Conservation (phyloP, 2,113 vertebrate species). For the Isichthys henryi region DNA sequence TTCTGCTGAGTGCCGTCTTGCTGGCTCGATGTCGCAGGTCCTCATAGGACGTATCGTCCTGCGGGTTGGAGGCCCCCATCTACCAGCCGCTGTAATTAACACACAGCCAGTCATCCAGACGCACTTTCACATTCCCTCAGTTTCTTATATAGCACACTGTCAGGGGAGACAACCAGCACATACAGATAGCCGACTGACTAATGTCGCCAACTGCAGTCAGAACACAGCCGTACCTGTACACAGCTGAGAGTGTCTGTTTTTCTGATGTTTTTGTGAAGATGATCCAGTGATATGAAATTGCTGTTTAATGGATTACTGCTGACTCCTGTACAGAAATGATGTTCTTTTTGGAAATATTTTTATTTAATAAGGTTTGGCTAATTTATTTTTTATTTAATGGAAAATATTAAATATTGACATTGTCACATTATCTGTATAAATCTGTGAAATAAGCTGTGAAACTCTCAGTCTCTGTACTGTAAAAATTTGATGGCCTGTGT, state of each 20-base stretch:
- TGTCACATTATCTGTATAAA: background rate
- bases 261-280: background rate
- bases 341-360: background rate
- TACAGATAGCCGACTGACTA: background rate
- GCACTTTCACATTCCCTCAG: background rate
- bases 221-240: background rate
- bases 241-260: too few relatives aligned
- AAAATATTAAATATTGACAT: background rate
- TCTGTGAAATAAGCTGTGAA: background rate
- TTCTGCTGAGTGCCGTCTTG: background rate
- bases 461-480: background rate
- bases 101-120: background rate
- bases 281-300: background rate
- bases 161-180: background rate
- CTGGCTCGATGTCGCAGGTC: background rate
- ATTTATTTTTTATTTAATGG: background rate
- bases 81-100: background rate
- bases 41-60: background rate
- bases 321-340: slow-evolving; percentile 1
- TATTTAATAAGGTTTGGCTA: background rate
- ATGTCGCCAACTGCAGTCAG: background rate
- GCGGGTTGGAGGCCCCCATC: background rate
- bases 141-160: background rate
- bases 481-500: background rate
- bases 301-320: background rate